Evolutionary conservation across 2,113 vertebrate species (phyloP), one percentile per base, ranked within the genome.

Genomic region (Erpornis zantholeuca): DNA sequence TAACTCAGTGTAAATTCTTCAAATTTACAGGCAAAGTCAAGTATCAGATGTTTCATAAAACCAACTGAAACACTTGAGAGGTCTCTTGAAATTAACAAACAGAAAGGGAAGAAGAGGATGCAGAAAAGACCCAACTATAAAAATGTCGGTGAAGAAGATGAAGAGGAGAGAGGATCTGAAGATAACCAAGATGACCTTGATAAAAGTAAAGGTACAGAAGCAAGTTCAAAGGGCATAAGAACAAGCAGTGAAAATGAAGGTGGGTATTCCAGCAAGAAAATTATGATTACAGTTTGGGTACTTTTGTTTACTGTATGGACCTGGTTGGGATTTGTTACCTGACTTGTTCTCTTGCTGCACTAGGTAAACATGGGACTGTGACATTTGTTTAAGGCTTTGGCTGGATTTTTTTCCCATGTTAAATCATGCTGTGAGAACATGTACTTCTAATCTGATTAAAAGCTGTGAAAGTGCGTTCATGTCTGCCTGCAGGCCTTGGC

Each of bases 91-190:
- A 98, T 99, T 88, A 99, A 98, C 44, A 99, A 99, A 82, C 99
- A 99, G 47, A 98, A 98, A 20, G 99, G 99, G 60, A 99, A 98
- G 95, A 99, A 99, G 96, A 98, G 97, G 71, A 91, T 98, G 23
- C 99, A 99, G 90, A 99, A 99, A 96, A 98, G 99, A 83, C 99
- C 99, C 57, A 99, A 99, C 97, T 99, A 99, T 96, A 99, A 99
- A 98, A 99, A 99, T 42, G 98, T 99, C 86, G 99, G 99, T 36
- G 99, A 99, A 95, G 99, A 99, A 17, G 99, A 99, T 16, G 99
- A 99, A 27, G 99, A 99, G 52, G 99, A 99, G 71, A 98, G 98
- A 94, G 97, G 97, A 75, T 65, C 97, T 3, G 98, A 99, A 82
- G 98, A 99, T 56, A 96, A 95, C 36, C 97, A 93, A 16, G 98